These are phyloP conservation scores for Caenorhabditis doughertyi DNA, from an alignment of 2,888 invertebrate genomes.

Conservation along the genomic window DNA sequence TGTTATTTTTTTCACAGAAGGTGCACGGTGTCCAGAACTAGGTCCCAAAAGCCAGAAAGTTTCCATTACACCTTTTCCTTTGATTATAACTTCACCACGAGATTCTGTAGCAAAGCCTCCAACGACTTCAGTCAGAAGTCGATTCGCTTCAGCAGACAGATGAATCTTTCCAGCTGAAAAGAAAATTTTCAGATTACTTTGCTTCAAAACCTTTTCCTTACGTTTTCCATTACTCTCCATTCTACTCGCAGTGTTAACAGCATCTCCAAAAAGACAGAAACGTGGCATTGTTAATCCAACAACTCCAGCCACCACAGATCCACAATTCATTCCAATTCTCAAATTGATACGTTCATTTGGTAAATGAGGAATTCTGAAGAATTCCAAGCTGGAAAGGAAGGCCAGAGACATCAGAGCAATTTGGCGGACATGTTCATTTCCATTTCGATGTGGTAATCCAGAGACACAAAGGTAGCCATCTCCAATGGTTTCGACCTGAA, in stretches of 20 bases:
- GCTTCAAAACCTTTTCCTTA: conserved; percentile 12
- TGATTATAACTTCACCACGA: conserved; percentile 79
- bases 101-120: conserved; percentile 77
- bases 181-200: not conserved
- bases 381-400: conserved; percentile 63
- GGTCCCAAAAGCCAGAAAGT: conserved; percentile 73
- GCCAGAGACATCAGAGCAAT: conserved; percentile 69
- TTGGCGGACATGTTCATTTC: conserved; percentile 69
- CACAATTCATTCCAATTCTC: conserved; percentile 74
- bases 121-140: conserved; percentile 71
- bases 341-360: conserved; percentile 72
- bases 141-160: conserved; percentile 74
- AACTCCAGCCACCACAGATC: conserved; percentile 74
- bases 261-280: conserved; percentile 77
- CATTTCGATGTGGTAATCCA: conserved; percentile 75
- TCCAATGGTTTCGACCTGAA: conserved; percentile 76
- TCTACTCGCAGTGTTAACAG: conserved; percentile 76
- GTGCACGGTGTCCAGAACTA: not conserved
- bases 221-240: conserved; percentile 77
- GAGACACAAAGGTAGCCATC: conserved; percentile 75
- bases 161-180: conserved; percentile 77
- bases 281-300: conserved; percentile 77
- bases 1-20: not conserved
- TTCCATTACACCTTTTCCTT: conserved; percentile 77
- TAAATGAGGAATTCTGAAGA: conserved; percentile 70